Conservation (phyloP, 2,113 vertebrate species). For the Cyrtonyx montezumae region DNA sequence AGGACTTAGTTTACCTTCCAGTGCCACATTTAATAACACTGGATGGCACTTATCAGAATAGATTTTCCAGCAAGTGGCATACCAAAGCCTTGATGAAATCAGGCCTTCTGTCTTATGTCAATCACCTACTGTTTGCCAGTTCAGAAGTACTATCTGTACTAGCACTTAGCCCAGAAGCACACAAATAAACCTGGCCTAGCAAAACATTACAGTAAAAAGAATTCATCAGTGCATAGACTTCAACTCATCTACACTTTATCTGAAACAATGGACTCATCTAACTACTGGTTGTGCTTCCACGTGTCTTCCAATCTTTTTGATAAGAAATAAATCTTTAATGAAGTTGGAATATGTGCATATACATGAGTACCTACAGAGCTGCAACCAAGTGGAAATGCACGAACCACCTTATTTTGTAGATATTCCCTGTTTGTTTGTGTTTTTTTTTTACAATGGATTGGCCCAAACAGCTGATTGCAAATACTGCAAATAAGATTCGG, state of each 20-base stretch:
- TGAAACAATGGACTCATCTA: background rate
- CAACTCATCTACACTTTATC: background rate
- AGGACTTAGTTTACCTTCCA: conserved; percentile 20
- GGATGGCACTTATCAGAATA: conserved; percentile 24
- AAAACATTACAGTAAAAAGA: background rate
- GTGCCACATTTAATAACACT: conserved; percentile 39
- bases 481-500: background rate
- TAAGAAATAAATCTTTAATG: background rate
- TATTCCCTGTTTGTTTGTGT: background rate
- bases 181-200: background rate
- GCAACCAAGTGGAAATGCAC: background rate
- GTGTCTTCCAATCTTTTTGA: background rate
- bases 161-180: background rate
- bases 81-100: conserved; percentile 56
- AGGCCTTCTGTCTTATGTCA: conserved; percentile 57
- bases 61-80: conserved; percentile 60
- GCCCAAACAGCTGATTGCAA: background rate
- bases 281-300: background rate
- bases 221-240: background rate
- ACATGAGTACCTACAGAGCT: background rate
- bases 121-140: conserved; percentile 19
- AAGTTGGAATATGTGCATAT: background rate
- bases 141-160: background rate
- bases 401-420: background rate
- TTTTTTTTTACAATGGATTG: background rate